Base-by-base conservation (phyloP, 1,140 invertebrate genomes). In the Galleria mellonella region DNA sequence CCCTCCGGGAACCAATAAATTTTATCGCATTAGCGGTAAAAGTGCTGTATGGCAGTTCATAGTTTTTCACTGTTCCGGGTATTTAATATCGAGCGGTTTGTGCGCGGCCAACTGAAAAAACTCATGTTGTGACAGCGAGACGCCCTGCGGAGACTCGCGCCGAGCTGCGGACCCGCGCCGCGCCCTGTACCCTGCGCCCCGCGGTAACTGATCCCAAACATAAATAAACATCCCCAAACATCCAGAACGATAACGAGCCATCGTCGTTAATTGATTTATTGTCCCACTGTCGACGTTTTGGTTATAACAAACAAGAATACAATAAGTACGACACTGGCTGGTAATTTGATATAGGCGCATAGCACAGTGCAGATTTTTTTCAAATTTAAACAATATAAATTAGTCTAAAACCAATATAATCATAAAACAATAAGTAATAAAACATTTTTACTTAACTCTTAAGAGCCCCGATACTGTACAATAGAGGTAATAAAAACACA, bases 1-100 rank as follows among this genome's bases (percentile, higher is more conserved):
- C 46, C 62, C 67, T 62, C 62, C 67, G 51, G 47, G 65, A 75
- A 73, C 56, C 61, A 47, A 77, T 77, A 71, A 76, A 79, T 76
- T 69, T 55, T 69, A 69, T 72, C 62, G 52, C 50, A 69, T 73
- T 76, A 74, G 60, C 58, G 39, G 52, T 59, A 59, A 66, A 55
- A 48, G 40, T 36, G 60, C 17, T 3, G 17, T 23, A 23, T 23
- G 17, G 17, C 17, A 23, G 17, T 6, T 23, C 17, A 23, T 23
- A 44, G 45, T 63, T 59, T 60, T 57, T 60, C 47, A 43, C 38
- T 40, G 17, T 69, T 72, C 67, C 61, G 39, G 51, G 69, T 64
- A 72, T 52, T 23, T 2, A 23, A n/a, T n/a, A n/a, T n/a, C n/a
- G n/a, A 2, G 17, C 17, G 17, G 17, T 6, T 23, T 23, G 17